A percentile compares a stretch with the other conserved stretches of the same genome.
Evolutionary conservation across 2,113 vertebrate genomes (phyloP).

Genomic region (Bothrops jararaca): DNA sequence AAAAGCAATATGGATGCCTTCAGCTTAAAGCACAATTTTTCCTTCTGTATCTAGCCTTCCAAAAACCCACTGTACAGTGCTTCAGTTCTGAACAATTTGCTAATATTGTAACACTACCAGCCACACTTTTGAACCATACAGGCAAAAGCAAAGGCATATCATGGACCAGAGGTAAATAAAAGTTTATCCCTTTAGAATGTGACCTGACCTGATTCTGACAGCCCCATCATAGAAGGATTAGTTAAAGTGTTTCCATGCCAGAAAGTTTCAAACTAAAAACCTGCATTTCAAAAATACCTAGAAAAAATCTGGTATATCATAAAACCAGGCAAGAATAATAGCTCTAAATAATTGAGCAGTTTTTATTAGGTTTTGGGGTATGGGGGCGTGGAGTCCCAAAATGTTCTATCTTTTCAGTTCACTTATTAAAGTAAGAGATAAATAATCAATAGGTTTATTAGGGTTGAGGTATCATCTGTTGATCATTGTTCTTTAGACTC

Average conservation of each 20-base stretch:
- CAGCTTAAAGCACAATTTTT: neutral
- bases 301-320: neutral
- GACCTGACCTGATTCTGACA: neutral
- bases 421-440: constrained; percentile 1
- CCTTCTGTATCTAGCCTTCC: neutral
- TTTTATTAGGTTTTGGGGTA: neutral
- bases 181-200: neutral
- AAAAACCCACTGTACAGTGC: neutral
- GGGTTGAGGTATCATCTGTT: neutral
- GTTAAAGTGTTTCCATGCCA: neutral
- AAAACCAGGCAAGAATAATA: neutral
- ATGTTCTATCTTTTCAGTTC: neutral
- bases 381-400: neutral
- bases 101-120: neutral
- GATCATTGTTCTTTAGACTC: neutral
- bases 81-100: neutral
- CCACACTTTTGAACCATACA: neutral
- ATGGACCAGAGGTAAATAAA: neutral
- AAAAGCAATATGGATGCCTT: neutral
- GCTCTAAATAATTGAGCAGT: neutral
- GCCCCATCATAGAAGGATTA: neutral
- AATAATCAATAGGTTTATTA: constrained; percentile 10
- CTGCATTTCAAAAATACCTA: neutral
- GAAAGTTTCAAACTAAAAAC: neutral
- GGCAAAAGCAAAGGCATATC: neutral